A percentile compares a stretch with the other conserved stretches of the same genome.
phyloP scores from a whole-genome alignment of 2,797 vertebrate genomes.

The Aeoliscus strigatus region DNA sequence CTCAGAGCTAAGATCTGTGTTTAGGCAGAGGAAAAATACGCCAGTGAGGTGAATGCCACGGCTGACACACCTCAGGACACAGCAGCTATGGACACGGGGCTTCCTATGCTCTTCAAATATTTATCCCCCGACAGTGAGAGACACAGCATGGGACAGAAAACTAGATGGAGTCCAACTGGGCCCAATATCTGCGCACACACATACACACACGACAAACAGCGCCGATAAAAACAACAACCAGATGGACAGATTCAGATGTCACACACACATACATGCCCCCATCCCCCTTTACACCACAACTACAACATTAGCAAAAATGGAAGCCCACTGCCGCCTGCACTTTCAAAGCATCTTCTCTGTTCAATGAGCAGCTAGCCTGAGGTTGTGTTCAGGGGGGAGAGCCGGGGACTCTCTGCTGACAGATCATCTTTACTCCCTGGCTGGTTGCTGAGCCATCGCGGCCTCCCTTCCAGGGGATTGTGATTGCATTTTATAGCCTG shows the following conservation, averaged over 20 bases:
- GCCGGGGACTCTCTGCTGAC: conserved; percentile 28
- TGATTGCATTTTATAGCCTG: conserved; percentile 56
- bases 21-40: conserved; percentile 12
- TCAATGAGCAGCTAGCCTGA: conserved; percentile 37
- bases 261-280: conserved; percentile 14
- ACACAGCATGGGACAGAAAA: conserved; percentile 54
- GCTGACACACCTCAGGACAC: conserved; percentile 25
- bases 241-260: conserved; percentile 39
- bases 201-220: conserved; percentile 34
- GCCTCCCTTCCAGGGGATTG: conserved; percentile 43
- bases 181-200: conserved; percentile 32
- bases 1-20: conserved; percentile 35
- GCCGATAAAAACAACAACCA: conserved; percentile 36
- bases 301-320: conserved; percentile 8
- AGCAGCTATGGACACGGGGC: conserved; percentile 29
- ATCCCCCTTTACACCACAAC: neutral
- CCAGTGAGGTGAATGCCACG: conserved; percentile 14
- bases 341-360: conserved; percentile 14
- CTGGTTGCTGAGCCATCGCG: conserved; percentile 42
- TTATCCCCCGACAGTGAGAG: conserved; percentile 54
- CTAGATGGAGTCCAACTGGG: conserved; percentile 49
- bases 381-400: conserved; percentile 32
- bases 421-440: conserved; percentile 25
- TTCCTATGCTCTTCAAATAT: conserved; percentile 69
- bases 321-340: no score